phyloP scores from a whole-genome alignment of 2,797 vertebrate genomes.

The Morelia viridis region DNA sequence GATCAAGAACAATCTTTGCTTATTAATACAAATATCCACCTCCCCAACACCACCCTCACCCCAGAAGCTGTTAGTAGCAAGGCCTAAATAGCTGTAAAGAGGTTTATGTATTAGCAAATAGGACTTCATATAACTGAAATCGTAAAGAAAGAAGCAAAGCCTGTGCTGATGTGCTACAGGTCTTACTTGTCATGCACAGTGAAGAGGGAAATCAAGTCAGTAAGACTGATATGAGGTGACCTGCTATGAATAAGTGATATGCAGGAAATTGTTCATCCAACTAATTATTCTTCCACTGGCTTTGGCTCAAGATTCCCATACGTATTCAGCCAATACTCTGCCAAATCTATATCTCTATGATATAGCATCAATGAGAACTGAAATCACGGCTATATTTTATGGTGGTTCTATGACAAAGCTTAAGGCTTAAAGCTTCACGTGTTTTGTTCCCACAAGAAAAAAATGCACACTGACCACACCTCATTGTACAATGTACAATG shows the following conservation, averaged over 20 bases:
- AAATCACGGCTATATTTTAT: background rate
- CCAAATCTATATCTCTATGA: background rate
- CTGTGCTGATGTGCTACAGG: background rate
- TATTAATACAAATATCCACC: slow-evolving; percentile 11
- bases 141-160: background rate
- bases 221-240: background rate
- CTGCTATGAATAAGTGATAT: background rate
- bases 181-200: background rate
- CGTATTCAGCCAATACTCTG: background rate
- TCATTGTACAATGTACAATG: background rate
- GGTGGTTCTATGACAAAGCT: background rate
- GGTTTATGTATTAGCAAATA: background rate
- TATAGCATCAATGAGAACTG: background rate
- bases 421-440: background rate
- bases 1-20: background rate
- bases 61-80: slow-evolving; percentile 6
- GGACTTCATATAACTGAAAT: background rate
- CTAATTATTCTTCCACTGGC: background rate
- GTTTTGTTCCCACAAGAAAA: background rate
- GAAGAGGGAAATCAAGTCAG: background rate
- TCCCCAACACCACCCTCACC: background rate
- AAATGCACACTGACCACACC: background rate
- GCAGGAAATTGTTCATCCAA: background rate
- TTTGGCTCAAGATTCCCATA: background rate
- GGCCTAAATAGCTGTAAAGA: background rate